Conservation (phyloP, 2,113 vertebrate genomes). For the Brienomyrus brachyistius region DNA sequence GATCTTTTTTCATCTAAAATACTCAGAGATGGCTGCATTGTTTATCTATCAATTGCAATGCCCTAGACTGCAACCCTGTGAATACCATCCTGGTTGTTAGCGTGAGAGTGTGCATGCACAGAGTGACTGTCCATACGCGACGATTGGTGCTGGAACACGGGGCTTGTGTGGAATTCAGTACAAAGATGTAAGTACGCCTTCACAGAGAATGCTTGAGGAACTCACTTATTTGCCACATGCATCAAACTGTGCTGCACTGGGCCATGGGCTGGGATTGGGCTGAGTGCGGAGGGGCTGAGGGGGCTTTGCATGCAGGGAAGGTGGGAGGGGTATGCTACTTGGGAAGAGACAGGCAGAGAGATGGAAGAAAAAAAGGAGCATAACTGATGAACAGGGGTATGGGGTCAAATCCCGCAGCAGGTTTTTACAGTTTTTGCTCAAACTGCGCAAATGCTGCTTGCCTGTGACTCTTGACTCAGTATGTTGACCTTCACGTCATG, state of each 20-base stretch:
- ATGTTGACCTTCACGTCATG: background rate
- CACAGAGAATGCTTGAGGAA: background rate
- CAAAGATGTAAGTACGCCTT: background rate
- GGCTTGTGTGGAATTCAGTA: background rate
- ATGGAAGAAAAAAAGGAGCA: background rate
- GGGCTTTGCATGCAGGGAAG: background rate
- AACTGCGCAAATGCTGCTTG: background rate
- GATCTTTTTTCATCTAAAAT: background rate
- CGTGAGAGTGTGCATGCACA: conserved; percentile 13
- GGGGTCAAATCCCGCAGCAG: background rate
- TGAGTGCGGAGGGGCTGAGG: background rate
- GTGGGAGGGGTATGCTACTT: background rate
- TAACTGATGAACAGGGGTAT: background rate
- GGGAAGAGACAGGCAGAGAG: background rate
- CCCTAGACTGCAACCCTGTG: background rate
- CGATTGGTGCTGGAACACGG: background rate
- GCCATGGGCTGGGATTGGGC: background rate
- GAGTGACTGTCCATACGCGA: background rate
- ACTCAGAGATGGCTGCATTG: background rate
- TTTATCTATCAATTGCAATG: background rate
- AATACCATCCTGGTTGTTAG: conserved; percentile 35
- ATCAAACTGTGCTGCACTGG: background rate
- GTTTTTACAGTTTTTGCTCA: background rate
- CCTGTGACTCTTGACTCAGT: background rate
- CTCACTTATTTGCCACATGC: background rate